These are phyloP conservation scores for Melolontha melolontha DNA, from an alignment of 2,888 invertebrate species.

Conservation along the genomic window DNA sequence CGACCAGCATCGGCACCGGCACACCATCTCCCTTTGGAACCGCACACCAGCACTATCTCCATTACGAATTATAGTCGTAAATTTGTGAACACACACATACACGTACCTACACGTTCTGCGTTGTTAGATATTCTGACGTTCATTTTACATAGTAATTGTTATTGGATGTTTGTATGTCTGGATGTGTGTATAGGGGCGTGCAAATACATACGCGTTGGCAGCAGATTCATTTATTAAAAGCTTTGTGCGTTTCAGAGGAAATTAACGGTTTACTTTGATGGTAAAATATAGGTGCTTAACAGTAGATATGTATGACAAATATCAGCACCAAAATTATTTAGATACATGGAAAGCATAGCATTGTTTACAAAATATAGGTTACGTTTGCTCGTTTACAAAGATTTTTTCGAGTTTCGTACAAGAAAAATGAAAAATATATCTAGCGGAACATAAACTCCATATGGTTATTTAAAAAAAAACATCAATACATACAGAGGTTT, in stretches of 20 bases:
- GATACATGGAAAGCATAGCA: no score
- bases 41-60: conserved; percentile 39
- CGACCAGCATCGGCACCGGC: conserved; percentile 22
- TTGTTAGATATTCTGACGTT: conserved; percentile 35
- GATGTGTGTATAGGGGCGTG: conserved; percentile 25
- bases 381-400: no score
- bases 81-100: conserved; percentile 37
- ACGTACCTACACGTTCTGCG: not conserved
- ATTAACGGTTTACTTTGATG: conserved; percentile 36
- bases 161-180: conserved; percentile 30
- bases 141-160: conserved; percentile 37
- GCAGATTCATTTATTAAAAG: conserved; percentile 38
- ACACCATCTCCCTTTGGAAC: conserved; percentile 29
- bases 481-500: no score
- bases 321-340: no score
- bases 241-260: conserved; percentile 28
- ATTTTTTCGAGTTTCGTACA: no score
- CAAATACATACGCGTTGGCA: conserved; percentile 15
- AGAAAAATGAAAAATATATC: no score
- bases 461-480: no score
- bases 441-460: no score
- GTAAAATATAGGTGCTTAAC: not conserved
- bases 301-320: no score
- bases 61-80: conserved; percentile 42
- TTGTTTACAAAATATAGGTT: no score